A percentile compares a stretch with the other conserved stretches of the same genome.
Evolutionary conservation across 1,140 invertebrate species (phyloP).

Genomic region (Radopholus similis): DNA sequence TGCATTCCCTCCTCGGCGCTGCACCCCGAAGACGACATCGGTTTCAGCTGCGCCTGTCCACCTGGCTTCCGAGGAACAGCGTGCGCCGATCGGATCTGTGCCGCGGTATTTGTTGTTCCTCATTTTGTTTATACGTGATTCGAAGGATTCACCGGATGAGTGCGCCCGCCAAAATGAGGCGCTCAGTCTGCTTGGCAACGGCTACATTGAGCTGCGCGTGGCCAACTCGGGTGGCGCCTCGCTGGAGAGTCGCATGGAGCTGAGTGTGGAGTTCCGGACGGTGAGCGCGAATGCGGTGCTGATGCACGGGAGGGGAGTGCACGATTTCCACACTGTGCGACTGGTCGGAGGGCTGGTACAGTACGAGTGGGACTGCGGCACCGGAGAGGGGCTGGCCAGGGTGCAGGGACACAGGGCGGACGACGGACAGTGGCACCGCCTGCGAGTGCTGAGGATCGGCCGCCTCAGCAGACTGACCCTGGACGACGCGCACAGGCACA

Average conservation of each 20-base stretch:
- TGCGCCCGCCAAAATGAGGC: slow-evolving; percentile 61
- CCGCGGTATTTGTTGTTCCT: not conserved
- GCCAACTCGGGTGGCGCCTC: slow-evolving; percentile 69
- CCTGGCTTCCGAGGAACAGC: slow-evolving; percentile 41
- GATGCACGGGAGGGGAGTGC: slow-evolving; percentile 76
- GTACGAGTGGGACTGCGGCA: slow-evolving; percentile 83
- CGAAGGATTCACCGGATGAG: not conserved
- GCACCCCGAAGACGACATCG: slow-evolving; percentile 61
- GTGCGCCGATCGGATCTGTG: not conserved
- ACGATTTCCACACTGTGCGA: slow-evolving; percentile 85
- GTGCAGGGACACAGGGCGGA: slow-evolving; percentile 73
- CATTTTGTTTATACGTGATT: not conserved
- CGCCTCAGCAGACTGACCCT: slow-evolving; percentile 71
- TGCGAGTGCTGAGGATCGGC: slow-evolving; percentile 75
- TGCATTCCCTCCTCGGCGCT: slow-evolving; percentile 60
- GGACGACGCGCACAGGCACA: slow-evolving; percentile 70
- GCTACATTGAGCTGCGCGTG: slow-evolving; percentile 76
- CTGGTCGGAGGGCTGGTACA: slow-evolving; percentile 65
- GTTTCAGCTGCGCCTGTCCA: slow-evolving; percentile 70
- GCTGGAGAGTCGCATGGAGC: slow-evolving; percentile 75
- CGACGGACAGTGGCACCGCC: slow-evolving; percentile 84
- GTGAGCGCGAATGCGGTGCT: slow-evolving; percentile 78
- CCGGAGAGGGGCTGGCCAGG: slow-evolving; percentile 78
- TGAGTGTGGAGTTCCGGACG: slow-evolving; percentile 77
- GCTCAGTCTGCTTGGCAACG: slow-evolving; percentile 77